phyloP scores from a whole-genome alignment of 2,888 invertebrate species.

The Apoda limacodes region DNA sequence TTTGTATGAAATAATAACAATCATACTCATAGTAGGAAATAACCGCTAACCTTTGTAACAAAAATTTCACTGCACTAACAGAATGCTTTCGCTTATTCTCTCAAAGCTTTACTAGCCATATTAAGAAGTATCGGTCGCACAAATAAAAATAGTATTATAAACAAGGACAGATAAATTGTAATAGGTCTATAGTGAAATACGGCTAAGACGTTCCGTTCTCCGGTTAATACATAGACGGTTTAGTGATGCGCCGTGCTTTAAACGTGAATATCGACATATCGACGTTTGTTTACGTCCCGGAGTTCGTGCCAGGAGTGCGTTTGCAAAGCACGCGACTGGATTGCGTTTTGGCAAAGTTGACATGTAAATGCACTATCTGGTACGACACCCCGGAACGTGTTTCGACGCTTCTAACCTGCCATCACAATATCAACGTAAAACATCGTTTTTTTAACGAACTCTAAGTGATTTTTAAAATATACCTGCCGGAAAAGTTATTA shows the following conservation, averaged over 20 bases:
- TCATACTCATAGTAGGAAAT: no score
- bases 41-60: no score
- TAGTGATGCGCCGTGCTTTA: conserved; percentile 43
- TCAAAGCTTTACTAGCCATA: no score
- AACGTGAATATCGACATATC: conserved; percentile 41
- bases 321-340: conserved; percentile 79
- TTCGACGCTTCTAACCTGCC: conserved; percentile 49
- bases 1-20: no score
- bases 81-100: no score
- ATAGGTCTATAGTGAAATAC: conserved; percentile 33
- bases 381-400: conserved; percentile 91
- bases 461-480: conserved; percentile 37
- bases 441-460: conserved; percentile 32
- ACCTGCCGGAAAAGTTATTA: background rate
- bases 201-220: conserved; percentile 53
- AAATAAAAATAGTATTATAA: no score
- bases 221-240: conserved; percentile 45
- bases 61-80: no score
- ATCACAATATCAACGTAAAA: conserved; percentile 31
- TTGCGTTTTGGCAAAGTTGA: conserved; percentile 66
- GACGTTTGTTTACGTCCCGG: conserved; percentile 72
- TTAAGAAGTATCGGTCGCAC: no score
- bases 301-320: conserved; percentile 99
- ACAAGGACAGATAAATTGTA: no score
- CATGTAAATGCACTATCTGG: conserved; percentile 99